Evolutionary conservation across 2,888 invertebrate genomes (phyloP).

Genomic region (Hirtodrosophila histrioides): DNA sequence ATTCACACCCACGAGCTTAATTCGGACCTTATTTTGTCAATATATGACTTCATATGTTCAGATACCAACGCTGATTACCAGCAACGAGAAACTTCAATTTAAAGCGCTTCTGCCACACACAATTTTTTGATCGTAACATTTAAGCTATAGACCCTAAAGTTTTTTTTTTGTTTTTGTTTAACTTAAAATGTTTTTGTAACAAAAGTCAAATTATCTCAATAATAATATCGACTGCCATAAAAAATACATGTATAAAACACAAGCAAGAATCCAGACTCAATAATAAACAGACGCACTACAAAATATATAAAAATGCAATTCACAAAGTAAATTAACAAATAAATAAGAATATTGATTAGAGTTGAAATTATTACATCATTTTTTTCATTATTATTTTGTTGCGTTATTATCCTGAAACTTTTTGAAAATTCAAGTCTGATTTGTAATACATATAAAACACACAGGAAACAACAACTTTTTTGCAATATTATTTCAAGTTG

Average conservation of each 20-base stretch:
- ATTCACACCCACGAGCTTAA: not conserved
- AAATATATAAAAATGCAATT: not conserved
- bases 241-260: constrained; percentile 36
- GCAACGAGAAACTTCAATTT: constrained; percentile 10
- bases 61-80: constrained; percentile 7
- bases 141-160: constrained; percentile 37
- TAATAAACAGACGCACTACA: constrained; percentile 16
- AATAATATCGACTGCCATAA: constrained; percentile 73
- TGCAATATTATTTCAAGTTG: constrained; percentile 3
- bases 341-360: constrained; percentile 1
- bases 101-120: constrained; percentile 5
- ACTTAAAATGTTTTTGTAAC: constrained; percentile 54
- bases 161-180: constrained; percentile 48
- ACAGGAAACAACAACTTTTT: not conserved
- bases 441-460: constrained; percentile 19
- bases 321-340: constrained; percentile 5
- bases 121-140: constrained; percentile 27
- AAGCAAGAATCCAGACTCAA: constrained; percentile 17
- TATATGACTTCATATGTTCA: not conserved
- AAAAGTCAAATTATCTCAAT: constrained; percentile 72
- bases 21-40: constrained; percentile 14
- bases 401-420: constrained; percentile 16
- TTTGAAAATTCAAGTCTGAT: constrained; percentile 46
- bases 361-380: not conserved
- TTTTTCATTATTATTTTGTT: constrained; percentile 6